Evolutionary conservation across 2,797 vertebrate species (phyloP).

Genomic region (Schizopygopsis pylzovi): DNA sequence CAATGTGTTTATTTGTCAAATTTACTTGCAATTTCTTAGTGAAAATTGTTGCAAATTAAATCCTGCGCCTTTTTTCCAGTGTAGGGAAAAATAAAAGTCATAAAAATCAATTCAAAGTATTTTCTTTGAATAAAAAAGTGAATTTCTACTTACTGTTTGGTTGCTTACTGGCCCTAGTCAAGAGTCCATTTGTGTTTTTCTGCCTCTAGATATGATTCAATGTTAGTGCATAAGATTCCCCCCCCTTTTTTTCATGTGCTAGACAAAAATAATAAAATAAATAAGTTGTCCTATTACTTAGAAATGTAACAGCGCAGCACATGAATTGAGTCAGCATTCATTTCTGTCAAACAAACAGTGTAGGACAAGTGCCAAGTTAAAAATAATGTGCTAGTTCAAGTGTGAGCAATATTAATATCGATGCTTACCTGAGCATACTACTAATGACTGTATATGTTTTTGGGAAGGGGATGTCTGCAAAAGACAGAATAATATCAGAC

Average conservation of each 20-base stretch:
- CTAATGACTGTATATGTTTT: neutral
- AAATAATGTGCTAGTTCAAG: neutral
- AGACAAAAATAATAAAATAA: neutral
- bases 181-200: neutral
- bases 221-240: neutral
- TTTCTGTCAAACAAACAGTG: neutral
- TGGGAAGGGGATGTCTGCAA: neutral
- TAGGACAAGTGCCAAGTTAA: neutral
- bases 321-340: neutral
- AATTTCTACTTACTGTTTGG: neutral
- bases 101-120: neutral
- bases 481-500: neutral
- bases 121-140: neutral
- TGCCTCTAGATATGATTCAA: neutral
- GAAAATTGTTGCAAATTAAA: neutral
- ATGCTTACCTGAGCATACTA: neutral
- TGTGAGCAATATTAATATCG: neutral
- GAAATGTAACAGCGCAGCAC: neutral
- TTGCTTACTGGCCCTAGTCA: neutral
- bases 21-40: neutral
- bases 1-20: neutral
- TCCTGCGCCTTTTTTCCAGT: neutral
- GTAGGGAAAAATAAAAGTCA: neutral
- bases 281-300: neutral
- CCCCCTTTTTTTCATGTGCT: neutral